These are phyloP conservation scores for Cygnus buccinator DNA, from an alignment of 2,113 vertebrate genomes.

Conservation along the genomic window DNA sequence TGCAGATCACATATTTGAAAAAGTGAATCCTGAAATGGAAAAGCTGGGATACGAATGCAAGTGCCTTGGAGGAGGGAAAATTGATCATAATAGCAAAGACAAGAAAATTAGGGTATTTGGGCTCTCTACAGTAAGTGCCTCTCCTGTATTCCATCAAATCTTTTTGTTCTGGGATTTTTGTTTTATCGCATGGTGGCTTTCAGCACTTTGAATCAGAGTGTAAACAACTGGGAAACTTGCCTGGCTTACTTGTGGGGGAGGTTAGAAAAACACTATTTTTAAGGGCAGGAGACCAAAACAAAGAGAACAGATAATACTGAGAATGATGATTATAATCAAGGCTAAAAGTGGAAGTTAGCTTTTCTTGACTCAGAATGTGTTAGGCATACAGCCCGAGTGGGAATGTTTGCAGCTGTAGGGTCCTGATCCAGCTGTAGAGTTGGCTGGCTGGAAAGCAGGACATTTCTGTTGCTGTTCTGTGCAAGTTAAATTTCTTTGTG, in stretches of 20 bases:
- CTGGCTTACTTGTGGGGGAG: background rate
- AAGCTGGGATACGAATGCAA: constrained; percentile 84
- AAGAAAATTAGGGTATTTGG: constrained; percentile 89
- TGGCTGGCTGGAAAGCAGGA: background rate
- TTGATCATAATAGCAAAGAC: constrained; percentile 86
- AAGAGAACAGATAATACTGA: background rate
- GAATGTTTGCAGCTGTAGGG: background rate
- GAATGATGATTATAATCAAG: background rate
- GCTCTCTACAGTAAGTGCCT: constrained; percentile 85
- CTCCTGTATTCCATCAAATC: background rate
- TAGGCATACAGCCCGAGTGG: background rate
- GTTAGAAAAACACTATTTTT: background rate
- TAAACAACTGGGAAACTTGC: background rate
- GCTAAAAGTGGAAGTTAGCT: background rate
- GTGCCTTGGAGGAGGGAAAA: constrained; percentile 91
- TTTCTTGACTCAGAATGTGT: background rate
- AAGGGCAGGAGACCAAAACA: background rate
- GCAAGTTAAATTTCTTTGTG: background rate
- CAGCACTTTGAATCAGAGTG: background rate
- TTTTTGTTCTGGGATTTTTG: background rate
- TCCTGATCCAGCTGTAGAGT: background rate
- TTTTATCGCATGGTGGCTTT: background rate
- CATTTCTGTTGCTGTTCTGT: background rate
- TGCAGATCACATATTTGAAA: constrained; percentile 91
- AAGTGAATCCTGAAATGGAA: constrained; percentile 84